Conservation (phyloP, 2,113 vertebrate genomes). For the Nothoprocta pentlandii region DNA sequence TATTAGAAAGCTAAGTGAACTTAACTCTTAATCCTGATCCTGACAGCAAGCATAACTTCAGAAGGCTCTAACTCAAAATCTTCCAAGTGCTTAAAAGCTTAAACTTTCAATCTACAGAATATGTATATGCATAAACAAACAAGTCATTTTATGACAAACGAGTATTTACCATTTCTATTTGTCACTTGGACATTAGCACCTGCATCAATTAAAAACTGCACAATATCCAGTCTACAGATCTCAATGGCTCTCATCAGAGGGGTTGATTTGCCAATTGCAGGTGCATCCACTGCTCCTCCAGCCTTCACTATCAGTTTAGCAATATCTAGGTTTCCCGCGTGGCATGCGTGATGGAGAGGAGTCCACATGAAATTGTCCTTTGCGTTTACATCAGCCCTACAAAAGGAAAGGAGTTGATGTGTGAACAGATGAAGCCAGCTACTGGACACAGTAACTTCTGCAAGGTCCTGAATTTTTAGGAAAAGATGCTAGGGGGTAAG, state of each 20-base stretch:
- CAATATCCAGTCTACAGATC: conserved; percentile 84
- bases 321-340: conserved; percentile 86
- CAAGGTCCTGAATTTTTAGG: not conserved
- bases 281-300: conserved; percentile 83
- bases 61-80: not conserved
- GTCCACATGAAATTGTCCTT: conserved; percentile 94
- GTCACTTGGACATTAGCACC: conserved; percentile 83
- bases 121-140: not conserved
- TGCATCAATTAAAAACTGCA: conserved; percentile 85
- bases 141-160: not conserved
- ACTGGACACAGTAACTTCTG: not conserved
- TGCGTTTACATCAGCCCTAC: conserved; percentile 85
- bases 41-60: not conserved
- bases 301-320: conserved; percentile 83
- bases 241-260: conserved; percentile 92
- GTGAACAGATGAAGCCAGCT: not conserved
- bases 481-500: too few relatives aligned
- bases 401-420: not conserved
- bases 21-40: not conserved
- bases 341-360: conserved; percentile 93
- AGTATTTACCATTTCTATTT: conserved; percentile 86
- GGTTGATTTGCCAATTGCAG: conserved; percentile 84
- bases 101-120: not conserved
- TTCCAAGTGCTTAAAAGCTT: not conserved
- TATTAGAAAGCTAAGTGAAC: not conserved